A percentile compares a stretch with the other conserved stretches of the same genome.
Conservation (phyloP, 2,888 invertebrate species). For the Drosophila lutescens region DNA sequence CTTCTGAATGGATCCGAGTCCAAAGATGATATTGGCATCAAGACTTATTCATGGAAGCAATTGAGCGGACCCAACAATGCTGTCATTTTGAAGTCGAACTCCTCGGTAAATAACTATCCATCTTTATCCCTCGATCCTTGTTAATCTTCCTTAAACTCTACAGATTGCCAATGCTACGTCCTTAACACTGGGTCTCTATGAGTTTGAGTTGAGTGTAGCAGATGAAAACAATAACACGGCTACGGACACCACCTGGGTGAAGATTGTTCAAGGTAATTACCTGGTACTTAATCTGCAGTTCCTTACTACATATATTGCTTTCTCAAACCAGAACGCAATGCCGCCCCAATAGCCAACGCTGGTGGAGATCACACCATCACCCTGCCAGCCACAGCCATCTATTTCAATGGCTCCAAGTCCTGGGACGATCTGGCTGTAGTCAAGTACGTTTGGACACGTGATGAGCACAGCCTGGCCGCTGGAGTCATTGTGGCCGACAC, state of each 20-base stretch:
- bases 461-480: conserved; percentile 91
- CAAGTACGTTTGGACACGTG: conserved; percentile 93
- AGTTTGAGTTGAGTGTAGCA: conserved; percentile 91
- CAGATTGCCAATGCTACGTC: conserved; percentile 90
- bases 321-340: conserved; percentile 90
- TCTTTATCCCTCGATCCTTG: neutral
- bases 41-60: conserved; percentile 93
- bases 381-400: conserved; percentile 90
- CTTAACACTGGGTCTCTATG: conserved; percentile 93
- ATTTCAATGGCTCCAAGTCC: conserved; percentile 93
- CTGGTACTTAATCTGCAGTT: too few species aligned
- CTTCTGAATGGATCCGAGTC: conserved; percentile 92
- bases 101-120: conserved; percentile 83
- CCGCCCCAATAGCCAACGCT: conserved; percentile 94
- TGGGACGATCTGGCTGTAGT: conserved; percentile 94
- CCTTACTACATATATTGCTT: neutral
- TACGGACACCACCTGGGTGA: conserved; percentile 89
- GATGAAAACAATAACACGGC: conserved; percentile 94
- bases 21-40: conserved; percentile 92
- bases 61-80: conserved; percentile 88
- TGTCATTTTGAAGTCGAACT: conserved; percentile 86
- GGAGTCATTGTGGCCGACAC: conserved; percentile 92
- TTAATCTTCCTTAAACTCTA: neutral
- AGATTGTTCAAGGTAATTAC: conserved; percentile 91
- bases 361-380: conserved; percentile 93